Percentiles rank a stretch among this genome's conserved stretches.
Conservation (phyloP, 2,888 invertebrate species). For the Synergus gifuensis region DNA sequence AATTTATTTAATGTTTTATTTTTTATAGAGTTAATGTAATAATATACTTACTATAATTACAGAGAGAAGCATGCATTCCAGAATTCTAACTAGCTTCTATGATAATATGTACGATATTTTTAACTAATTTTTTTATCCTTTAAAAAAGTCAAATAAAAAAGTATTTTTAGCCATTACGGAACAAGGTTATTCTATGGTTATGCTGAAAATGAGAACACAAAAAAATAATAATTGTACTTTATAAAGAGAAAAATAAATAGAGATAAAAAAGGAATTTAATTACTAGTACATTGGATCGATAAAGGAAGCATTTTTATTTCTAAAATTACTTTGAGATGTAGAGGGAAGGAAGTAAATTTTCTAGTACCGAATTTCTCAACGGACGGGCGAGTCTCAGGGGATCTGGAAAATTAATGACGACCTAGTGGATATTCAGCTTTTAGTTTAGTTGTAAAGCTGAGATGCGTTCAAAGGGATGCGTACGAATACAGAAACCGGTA, state of each 20-base stretch:
- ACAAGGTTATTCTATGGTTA: too few species aligned
- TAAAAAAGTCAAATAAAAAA: too few species aligned
- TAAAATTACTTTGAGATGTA: constrained; percentile 20
- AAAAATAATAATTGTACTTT: neutral
- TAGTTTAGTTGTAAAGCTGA: constrained; percentile 13
- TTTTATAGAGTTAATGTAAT: too few species aligned
- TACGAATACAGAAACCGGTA: constrained; percentile 53
- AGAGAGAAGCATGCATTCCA: neutral
- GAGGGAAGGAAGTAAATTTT: constrained; percentile 27
- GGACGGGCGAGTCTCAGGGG: constrained; percentile 24
- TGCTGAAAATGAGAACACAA: too few species aligned
- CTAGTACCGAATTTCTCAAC: constrained; percentile 17
- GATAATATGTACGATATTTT: too few species aligned
- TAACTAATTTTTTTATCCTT: too few species aligned
- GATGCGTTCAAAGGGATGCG: constrained; percentile 18
- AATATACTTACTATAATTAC: neutral
- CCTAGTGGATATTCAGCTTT: constrained; percentile 38
- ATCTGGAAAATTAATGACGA: constrained; percentile 32
- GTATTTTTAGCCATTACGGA: neutral
- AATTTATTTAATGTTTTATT: too few species aligned
- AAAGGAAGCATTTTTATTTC: constrained; percentile 22
- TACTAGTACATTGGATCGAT: constrained; percentile 1
- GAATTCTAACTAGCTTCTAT: neutral
- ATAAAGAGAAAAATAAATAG: neutral
- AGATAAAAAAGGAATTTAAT: neutral